phyloP scores from a whole-genome alignment of 2,113 vertebrate genomes.

The Rhagologus leucostigma region DNA sequence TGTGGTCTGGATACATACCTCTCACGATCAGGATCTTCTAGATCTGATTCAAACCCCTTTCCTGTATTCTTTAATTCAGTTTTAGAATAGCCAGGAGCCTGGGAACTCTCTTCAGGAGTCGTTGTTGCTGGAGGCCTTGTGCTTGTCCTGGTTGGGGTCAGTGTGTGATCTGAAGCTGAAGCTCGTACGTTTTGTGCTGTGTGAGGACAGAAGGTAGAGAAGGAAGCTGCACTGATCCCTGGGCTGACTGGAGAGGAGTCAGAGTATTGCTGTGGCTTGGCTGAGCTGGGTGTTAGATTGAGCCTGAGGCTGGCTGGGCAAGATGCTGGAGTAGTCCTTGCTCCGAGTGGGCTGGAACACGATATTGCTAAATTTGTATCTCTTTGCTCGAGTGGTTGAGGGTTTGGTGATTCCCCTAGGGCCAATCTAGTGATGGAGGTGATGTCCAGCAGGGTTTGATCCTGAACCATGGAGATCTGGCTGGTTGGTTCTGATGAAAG shows the following conservation, averaged over 20 bases:
- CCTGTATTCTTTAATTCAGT: slow-evolving; percentile 6
- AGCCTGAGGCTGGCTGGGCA: slow-evolving; percentile 22
- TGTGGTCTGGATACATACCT: slow-evolving; percentile 16
- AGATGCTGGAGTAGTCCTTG: background rate
- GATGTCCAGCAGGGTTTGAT: slow-evolving; percentile 48
- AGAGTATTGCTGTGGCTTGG: slow-evolving; percentile 39
- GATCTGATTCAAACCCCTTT: slow-evolving; percentile 27
- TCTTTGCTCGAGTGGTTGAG: background rate
- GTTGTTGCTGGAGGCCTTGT: slow-evolving; percentile 42
- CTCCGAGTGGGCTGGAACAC: background rate
- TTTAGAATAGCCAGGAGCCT: slow-evolving; percentile 36
- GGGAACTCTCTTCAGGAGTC: slow-evolving; percentile 35
- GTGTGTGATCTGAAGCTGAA: slow-evolving; percentile 27
- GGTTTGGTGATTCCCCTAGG: slow-evolving; percentile 6
- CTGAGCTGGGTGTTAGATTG: slow-evolving; percentile 34
- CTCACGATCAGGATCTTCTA: slow-evolving; percentile 30
- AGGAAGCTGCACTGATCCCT: slow-evolving; percentile 39
- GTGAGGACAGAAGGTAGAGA: slow-evolving; percentile 38
- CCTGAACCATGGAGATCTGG: slow-evolving; percentile 48
- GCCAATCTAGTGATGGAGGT: slow-evolving; percentile 12
- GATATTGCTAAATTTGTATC: background rate
- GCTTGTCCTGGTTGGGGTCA: slow-evolving; percentile 52
- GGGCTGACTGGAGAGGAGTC: slow-evolving; percentile 40
- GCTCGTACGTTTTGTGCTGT: slow-evolving; percentile 22
- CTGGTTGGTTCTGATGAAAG: slow-evolving; percentile 53